Base-by-base conservation (phyloP, 2,888 invertebrate species). In the Ptychoptera albimana region DNA sequence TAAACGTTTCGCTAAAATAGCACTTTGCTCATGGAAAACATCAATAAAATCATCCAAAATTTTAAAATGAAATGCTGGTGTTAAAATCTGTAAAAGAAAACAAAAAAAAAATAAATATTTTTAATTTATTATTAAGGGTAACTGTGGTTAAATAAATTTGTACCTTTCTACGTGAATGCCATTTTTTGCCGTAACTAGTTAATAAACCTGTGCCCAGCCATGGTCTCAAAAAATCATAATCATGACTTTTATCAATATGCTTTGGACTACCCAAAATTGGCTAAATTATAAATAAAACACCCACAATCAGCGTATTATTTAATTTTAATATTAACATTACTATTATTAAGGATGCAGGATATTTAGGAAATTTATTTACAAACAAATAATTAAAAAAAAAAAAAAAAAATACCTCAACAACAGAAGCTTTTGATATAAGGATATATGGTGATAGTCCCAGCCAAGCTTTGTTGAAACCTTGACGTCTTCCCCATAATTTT, bases 51-150 rank as follows among this genome's bases (percentile, higher is more conserved):
- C 77, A 53, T 77, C 73, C 53, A 79, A 66, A 52, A 79, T 79
- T 57, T 74, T 73, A 57, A 79, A 80, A 61, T 79, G 79, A 58
- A 79, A 79, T 6, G 77, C 73, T 13, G 78, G 77, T 1, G 79
- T 79, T 50, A 79, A 59, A 52, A 78, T 68, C 66, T 67, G 50
- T 3, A 44, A 15, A 30, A 42, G 30, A 40, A 44, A 37, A 41
- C 13, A 45, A 32, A n/a, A 38, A 13, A 29, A 2, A 15, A 37
- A 40, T 16, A 3, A 45, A 38, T 34, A 9, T 29, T 14, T 36
- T 8, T 38, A 32, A 38, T 15, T 15, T 2, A n/a, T 40, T 14
- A 35, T 36, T 13, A 10, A n/a, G 10, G 13, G 12, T 36, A 12
- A 29, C 8, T 1, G 13, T 11, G 15, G 30, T 8, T 30, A 9